These are phyloP conservation scores for Megalurothrips usitatus DNA, from an alignment of 2,888 invertebrate genomes.

Conservation along the genomic window DNA sequence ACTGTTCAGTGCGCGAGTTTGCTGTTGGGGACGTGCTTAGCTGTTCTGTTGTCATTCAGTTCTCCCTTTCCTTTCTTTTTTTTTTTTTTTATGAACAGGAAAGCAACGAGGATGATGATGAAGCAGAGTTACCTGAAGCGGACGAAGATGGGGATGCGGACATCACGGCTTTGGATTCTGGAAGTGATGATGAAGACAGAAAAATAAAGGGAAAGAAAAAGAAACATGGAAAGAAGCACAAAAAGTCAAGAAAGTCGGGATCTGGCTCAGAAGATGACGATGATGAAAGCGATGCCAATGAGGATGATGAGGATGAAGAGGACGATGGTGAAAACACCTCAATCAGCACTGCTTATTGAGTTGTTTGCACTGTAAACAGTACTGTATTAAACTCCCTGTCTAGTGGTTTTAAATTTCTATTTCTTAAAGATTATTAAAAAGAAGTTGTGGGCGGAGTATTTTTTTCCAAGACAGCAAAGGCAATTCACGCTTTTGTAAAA, in stretches of 20 bases:
- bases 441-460: background rate
- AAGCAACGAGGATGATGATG: background rate
- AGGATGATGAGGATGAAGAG: background rate
- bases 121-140: background rate
- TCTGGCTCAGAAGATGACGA: slow-evolving; percentile 2
- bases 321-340: background rate
- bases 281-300: background rate
- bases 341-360: background rate
- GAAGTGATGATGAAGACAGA: background rate
- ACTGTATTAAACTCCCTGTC: background rate
- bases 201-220: background rate
- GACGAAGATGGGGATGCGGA: background rate
- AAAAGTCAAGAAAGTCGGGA: background rate
- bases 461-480: too few relatives aligned
- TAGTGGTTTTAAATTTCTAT: background rate
- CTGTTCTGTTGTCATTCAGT: background rate
- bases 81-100: background rate
- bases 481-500: background rate
- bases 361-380: background rate
- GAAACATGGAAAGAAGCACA: background rate
- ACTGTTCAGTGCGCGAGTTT: background rate
- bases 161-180: background rate
- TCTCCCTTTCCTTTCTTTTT: background rate
- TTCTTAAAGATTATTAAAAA: background rate
- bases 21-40: background rate